These are phyloP conservation scores for Chloroclystis v-ata DNA, from an alignment of 2,888 invertebrate genomes.

Conservation along the genomic window DNA sequence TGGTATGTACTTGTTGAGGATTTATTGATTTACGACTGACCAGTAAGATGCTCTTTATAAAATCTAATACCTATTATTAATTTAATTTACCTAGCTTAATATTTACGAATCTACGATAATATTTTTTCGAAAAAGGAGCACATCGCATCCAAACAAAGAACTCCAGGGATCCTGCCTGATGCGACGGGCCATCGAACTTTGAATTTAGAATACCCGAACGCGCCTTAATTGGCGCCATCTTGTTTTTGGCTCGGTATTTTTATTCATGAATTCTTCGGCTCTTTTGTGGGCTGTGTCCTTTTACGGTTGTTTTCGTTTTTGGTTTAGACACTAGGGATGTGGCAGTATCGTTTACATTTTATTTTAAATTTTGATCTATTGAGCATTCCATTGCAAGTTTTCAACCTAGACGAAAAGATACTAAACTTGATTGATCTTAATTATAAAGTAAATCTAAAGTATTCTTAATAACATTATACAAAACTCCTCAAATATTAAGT, in stretches of 20 bases:
- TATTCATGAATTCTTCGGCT: constrained; percentile 61
- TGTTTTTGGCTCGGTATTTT: constrained; percentile 62
- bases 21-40: too few relatives aligned
- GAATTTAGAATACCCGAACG: constrained; percentile 48
- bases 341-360: constrained; percentile 26
- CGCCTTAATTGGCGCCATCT: constrained; percentile 57
- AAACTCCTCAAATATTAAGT: too few relatives aligned
- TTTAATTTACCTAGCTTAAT: too few relatives aligned
- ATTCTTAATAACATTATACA: not conserved
- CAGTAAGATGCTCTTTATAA: too few relatives aligned
- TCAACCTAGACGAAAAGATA: not conserved
- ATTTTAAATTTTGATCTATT: constrained; percentile 10
- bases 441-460: not conserved
- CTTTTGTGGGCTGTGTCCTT: constrained; percentile 46
- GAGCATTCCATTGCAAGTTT: constrained; percentile 10
- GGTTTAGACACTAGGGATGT: constrained; percentile 26
- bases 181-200: constrained; percentile 43
- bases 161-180: constrained; percentile 15
- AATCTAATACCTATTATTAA: too few relatives aligned
- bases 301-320: constrained; percentile 45
- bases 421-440: not conserved
- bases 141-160: constrained; percentile 19
- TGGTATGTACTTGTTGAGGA: too few relatives aligned
- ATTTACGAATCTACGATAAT: too few relatives aligned
- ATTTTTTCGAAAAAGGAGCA: constrained; percentile 8